Percentiles rank a stretch among this genome's conserved stretches.
These are phyloP conservation scores for Himantopus leucocephalus DNA, from an alignment of 2,113 vertebrate genomes.

Conservation along the genomic window DNA sequence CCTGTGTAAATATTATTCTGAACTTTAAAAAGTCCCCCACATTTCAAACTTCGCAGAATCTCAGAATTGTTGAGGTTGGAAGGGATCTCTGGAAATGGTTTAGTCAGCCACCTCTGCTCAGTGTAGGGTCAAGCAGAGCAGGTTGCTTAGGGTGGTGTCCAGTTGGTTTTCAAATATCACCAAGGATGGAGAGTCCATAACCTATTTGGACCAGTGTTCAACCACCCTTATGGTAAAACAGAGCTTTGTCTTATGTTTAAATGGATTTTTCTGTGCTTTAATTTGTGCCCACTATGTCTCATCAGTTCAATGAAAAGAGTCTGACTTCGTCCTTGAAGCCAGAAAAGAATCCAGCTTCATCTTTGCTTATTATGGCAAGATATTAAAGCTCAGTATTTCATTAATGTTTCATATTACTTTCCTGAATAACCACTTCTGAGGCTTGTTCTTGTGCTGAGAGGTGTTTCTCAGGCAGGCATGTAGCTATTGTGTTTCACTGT, in stretches of 20 bases:
- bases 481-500: neutral
- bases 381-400: neutral
- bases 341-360: neutral
- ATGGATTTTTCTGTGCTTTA: neutral
- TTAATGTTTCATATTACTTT: neutral
- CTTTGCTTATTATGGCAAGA: neutral
- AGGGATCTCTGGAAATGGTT: neutral
- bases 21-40: neutral
- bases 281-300: neutral
- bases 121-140: neutral
- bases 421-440: neutral
- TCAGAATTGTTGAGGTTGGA: neutral
- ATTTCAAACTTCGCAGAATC: neutral
- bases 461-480: neutral
- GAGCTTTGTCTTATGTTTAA: neutral
- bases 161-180: neutral
- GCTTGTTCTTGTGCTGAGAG: neutral
- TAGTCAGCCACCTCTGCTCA: neutral
- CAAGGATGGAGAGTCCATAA: neutral
- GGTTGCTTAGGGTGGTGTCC: neutral
- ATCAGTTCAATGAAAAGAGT: neutral
- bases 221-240: neutral
- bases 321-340: neutral
- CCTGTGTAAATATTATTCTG: neutral
- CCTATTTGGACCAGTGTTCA: neutral